phyloP scores from a whole-genome alignment of 2,888 invertebrate genomes.

The Zygogramma bicolorata region DNA sequence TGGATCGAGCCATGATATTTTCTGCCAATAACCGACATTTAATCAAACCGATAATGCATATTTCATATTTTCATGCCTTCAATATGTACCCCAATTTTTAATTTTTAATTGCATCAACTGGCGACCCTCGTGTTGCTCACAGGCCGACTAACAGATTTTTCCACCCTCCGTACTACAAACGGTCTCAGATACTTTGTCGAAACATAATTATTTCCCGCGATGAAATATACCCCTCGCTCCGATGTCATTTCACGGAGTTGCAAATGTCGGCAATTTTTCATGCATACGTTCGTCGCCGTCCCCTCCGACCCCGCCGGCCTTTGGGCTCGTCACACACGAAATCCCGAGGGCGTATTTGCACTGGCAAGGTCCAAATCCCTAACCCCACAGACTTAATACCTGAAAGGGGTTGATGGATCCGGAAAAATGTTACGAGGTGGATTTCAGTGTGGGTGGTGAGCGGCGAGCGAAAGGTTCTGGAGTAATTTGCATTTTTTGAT shows the following conservation, averaged over 20 bases:
- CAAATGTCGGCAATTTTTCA: constrained; percentile 42
- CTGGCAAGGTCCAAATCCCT: constrained; percentile 10
- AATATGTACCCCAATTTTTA: neutral
- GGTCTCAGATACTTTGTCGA: neutral
- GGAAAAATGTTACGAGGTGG: neutral
- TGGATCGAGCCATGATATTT: neutral
- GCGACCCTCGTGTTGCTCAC: neutral
- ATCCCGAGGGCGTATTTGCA: constrained; percentile 27
- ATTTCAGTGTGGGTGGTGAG: neutral
- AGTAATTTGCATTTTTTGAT: too few species aligned
- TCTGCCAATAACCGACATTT: neutral
- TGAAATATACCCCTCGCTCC: constrained; percentile 13
- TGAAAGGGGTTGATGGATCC: constrained; percentile 1
- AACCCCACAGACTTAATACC: constrained; percentile 10
- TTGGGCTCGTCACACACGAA: constrained; percentile 15
- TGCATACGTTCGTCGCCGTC: constrained; percentile 36
- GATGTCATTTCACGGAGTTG: constrained; percentile 32
- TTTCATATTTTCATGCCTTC: neutral
- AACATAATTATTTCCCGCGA: constrained; percentile 22
- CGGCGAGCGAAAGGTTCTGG: neutral
- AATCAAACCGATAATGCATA: neutral
- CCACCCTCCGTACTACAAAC: neutral
- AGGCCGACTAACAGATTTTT: neutral
- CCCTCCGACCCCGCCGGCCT: constrained; percentile 7
- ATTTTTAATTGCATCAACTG: neutral